Evolutionary conservation across 2,888 invertebrate species (phyloP), one percentile per base, ranked within the genome.

Genomic region (Zaprionus obscuricornis): DNA sequence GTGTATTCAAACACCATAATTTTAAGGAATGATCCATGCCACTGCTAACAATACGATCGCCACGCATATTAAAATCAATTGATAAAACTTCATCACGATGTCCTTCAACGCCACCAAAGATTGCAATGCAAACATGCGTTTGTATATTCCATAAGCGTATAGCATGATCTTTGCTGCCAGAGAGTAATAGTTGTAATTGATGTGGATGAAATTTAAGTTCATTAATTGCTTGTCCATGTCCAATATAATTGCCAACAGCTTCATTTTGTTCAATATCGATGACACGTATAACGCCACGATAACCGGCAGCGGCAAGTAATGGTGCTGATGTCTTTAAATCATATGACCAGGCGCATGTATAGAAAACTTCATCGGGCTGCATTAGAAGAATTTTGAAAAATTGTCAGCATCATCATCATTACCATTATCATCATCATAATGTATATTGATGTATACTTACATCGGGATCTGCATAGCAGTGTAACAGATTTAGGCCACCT

Each of bases 1-100:
- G 93, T 57, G 95, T 96, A 76, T 97, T 95, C 2, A 98, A 91
- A 36, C 94, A 92, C 99, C 99, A 99, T 6, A 99, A 91, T 89
- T 98, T 98, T 3, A 99, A 91, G 0, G 98, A 98, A 89, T 99
- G 99, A 88, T 99, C 99, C 98, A 99, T 99, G 1, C 98, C 98
- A 87, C 98, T 98, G 0, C 98, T 98, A 91, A 98, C 96, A 47
- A 99, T 96, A 46, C 96, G 92, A 69, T 95, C 92, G 47, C 94
- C 98, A 79, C 93, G 93, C 90, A 93, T 92, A 90, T 95, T 96
- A 91, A 95, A 97, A 89, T 97, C 97, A 11, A 96, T 95, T 91
- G 95, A 97, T 55, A 93, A 92, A 56, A 95, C 98, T 92, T 95
- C 98, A 92, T 96, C 96, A 39, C 98, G 92, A 87, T 99, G 98